phyloP scores from a whole-genome alignment of 2,888 invertebrate genomes.

The Parasteatoda lunata region DNA sequence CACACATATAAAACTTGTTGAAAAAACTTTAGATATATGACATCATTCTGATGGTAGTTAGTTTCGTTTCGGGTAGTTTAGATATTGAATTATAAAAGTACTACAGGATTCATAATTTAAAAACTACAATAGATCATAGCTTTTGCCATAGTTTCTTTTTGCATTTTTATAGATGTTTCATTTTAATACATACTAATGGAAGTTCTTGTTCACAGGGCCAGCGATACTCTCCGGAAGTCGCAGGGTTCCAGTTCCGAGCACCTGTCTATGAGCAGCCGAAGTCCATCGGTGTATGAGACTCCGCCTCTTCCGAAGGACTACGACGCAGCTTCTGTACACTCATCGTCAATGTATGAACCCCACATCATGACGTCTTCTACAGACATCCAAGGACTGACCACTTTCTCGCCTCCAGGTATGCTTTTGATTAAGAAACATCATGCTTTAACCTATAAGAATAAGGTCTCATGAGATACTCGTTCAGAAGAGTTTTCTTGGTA shows the following conservation, averaged over 20 bases:
- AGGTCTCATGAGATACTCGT: no score
- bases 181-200: no score
- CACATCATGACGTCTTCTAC: constrained; percentile 45
- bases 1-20: no score
- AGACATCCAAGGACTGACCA: constrained; percentile 44
- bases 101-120: no score
- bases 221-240: constrained; percentile 64
- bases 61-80: no score
- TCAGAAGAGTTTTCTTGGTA: no score
- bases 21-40: no score
- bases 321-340: constrained; percentile 47
- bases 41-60: no score
- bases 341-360: constrained; percentile 52
- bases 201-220: constrained; percentile 28
- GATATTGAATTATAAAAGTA: no score
- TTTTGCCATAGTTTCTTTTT: no score
- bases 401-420: constrained; percentile 59
- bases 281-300: constrained; percentile 67
- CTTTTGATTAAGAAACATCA: neutral
- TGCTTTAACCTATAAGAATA: neutral
- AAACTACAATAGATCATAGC: no score
- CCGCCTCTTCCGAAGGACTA: constrained; percentile 62
- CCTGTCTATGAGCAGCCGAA: constrained; percentile 63
- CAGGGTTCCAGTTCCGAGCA: constrained; percentile 68
- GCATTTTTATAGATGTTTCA: no score